These are phyloP conservation scores for Petrolisthes cinctipes DNA, from an alignment of 2,888 invertebrate genomes.

Conservation along the genomic window DNA sequence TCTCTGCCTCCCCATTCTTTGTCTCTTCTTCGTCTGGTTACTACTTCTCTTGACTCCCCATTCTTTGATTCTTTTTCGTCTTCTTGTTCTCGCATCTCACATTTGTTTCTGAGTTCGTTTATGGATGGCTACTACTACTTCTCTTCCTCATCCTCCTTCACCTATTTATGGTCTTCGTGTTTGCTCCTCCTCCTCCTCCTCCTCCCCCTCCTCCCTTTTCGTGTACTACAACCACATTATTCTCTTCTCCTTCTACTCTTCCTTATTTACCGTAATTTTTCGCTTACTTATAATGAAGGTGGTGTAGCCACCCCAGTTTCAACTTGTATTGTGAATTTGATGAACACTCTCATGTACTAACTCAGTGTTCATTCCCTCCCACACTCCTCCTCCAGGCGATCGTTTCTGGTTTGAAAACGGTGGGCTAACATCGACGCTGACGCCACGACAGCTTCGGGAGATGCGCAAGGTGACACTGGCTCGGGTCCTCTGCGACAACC, in stretches of 20 bases:
- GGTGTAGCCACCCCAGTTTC: neutral
- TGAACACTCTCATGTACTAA: neutral
- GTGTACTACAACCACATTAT: neutral
- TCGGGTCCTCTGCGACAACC: constrained; percentile 79
- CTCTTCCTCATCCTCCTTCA: neutral
- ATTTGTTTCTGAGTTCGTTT: neutral
- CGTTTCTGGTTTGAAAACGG: constrained; percentile 81
- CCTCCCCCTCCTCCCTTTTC: neutral
- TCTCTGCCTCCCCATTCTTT: neutral
- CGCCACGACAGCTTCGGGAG: constrained; percentile 78
- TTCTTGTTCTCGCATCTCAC: neutral
- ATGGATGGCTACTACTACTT: neutral
- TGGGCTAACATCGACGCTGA: constrained; percentile 80
- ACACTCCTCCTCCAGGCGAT: constrained; percentile 67
- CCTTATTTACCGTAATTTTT: neutral
- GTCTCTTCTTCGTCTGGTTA: neutral
- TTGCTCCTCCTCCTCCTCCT: neutral
- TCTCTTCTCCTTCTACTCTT: neutral
- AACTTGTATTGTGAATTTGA: neutral
- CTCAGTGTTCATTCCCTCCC: neutral
- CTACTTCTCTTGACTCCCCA: neutral
- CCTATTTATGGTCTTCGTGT: neutral
- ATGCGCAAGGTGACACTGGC: constrained; percentile 78
- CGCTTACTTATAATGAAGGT: neutral
- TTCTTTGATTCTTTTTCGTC: neutral